Evolutionary conservation across 2,797 vertebrate genomes (phyloP), one percentile per base, ranked within the genome.

Genomic region (Odontamblyopus rebecca): DNA sequence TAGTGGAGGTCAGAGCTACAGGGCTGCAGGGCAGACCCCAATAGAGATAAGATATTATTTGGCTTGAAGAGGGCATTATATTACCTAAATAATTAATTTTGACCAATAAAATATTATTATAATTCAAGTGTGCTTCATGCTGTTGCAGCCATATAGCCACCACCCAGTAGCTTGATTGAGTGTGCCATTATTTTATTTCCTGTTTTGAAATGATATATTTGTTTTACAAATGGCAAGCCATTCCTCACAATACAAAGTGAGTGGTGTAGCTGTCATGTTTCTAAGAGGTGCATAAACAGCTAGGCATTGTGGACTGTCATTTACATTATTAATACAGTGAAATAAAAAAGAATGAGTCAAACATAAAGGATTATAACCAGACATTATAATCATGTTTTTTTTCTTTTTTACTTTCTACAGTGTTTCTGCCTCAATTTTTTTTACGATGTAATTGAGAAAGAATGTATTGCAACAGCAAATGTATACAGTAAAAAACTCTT

Each of bases 251-350:
- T 66, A 23, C 12, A 68, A 71, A 73, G 9, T 69, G 53, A 60
- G 4, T 73, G 35, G 70, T 70, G 38, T 76, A 54, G 61, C 72
- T 82, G 75, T 73, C 77, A 35, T 78, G 50, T 68, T 68, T 44
- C 68, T 62, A 62, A 77, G 62, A 62, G 69, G 71, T 61, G 81
- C 61, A 59, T 30, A 72, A n/a, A 53, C 59, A 73, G 67, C 48
- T 41, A 53, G 27, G 30, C 9, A 5, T 19, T 63, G 60, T 32
- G 67, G n/a, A 51, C 50, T 71, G 53, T 11, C 38, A 51, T 68
- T 75, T 16, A 13, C 70, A 51, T 75, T 60, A 62, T 74, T 57
- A 29, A 66, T 66, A 13, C 12, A 19, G 50, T 32, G 50, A 67
- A 32, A 30, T 29, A 26, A 7, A 63, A 35, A 19, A 15, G 11